phyloP scores from a whole-genome alignment of 2,888 invertebrate species.

The Cerastis rubricosa region DNA sequence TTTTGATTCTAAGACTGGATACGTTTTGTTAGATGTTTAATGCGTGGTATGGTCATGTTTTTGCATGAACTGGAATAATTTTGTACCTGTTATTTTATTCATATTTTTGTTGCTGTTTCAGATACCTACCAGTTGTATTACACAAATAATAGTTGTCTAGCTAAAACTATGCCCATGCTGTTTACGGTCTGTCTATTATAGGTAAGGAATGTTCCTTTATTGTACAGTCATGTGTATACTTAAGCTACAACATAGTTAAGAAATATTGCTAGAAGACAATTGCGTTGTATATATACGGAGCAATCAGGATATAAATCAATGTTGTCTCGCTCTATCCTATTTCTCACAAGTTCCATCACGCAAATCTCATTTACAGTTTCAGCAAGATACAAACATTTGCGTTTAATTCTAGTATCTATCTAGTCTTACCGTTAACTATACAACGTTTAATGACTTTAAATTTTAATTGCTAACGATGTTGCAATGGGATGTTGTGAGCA shows the following conservation, averaged over 20 bases:
- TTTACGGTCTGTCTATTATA: background rate
- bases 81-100: background rate
- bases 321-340: conserved; percentile 13
- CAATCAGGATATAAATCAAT: background rate
- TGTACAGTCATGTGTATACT: no score
- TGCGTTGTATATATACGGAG: background rate
- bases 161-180: background rate
- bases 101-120: background rate
- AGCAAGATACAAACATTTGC: conserved; percentile 36
- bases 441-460: background rate
- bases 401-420: conserved; percentile 30
- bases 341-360: conserved; percentile 14
- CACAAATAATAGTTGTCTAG: background rate
- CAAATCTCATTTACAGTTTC: conserved; percentile 30
- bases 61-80: background rate
- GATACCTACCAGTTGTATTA: background rate
- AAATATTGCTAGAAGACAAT: background rate
- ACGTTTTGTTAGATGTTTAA: conserved; percentile 49
- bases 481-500: background rate
- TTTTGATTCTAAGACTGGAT: conserved; percentile 60
- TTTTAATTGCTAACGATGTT: no score
- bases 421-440: conserved; percentile 1
- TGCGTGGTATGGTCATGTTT: conserved; percentile 18
- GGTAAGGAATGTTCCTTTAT: background rate
- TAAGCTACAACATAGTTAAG: no score